Evolutionary conservation across 2,888 invertebrate species (phyloP).

Genomic region (Macaria liturata): DNA sequence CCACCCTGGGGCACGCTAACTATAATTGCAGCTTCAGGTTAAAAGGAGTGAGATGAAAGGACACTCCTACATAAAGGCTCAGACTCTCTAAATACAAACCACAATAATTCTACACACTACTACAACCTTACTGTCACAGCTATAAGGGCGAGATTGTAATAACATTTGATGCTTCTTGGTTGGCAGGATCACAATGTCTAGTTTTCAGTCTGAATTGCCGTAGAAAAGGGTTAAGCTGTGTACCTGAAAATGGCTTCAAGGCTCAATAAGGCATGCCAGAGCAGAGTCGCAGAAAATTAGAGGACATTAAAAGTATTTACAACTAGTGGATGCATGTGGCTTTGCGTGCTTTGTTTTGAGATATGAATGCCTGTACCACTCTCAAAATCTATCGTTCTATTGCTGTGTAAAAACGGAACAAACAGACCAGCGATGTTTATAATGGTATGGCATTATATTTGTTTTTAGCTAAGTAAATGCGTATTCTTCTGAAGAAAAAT

Average conservation of each 20-base stretch:
- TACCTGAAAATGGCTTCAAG: constrained; percentile 45
- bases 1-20: constrained; percentile 66
- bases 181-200: constrained; percentile 51
- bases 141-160: constrained; percentile 22
- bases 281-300: too few species aligned
- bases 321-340: too few species aligned
- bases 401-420: too few species aligned
- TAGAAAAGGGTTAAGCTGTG: constrained; percentile 62
- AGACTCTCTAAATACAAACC: constrained; percentile 45
- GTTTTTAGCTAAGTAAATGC: too few species aligned
- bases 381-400: too few species aligned
- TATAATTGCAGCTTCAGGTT: constrained; percentile 76
- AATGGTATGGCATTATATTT: too few species aligned
- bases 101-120: constrained; percentile 34
- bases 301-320: too few species aligned
- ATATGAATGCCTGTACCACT: too few species aligned
- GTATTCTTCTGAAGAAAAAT: too few species aligned
- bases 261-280: too few species aligned
- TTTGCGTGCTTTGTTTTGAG: too few species aligned
- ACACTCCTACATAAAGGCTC: constrained; percentile 64
- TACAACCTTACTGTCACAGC: constrained; percentile 33
- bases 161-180: constrained; percentile 5
- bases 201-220: constrained; percentile 65
- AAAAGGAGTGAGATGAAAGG: constrained; percentile 73
- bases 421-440: too few species aligned